Conservation (phyloP, 2,113 vertebrate genomes). For the Panthera tigris region DNA sequence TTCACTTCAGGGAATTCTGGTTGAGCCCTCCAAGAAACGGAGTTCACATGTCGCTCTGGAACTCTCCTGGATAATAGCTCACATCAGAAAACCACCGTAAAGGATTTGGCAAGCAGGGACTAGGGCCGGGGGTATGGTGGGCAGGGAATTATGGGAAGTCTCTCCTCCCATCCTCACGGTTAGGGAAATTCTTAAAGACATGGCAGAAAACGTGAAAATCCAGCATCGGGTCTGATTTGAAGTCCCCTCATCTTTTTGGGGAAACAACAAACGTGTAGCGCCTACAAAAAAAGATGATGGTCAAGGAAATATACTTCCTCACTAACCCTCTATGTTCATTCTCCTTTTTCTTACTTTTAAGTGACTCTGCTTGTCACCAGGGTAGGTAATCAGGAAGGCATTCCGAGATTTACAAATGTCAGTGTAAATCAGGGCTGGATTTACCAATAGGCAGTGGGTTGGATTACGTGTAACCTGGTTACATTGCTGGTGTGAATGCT, state of each 20-base stretch:
- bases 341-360: not conserved
- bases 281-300: not conserved
- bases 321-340: not conserved
- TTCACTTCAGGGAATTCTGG: constrained; percentile 88
- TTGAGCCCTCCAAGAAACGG: constrained; percentile 75
- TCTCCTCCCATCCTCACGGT: not conserved
- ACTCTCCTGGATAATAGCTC: constrained; percentile 81
- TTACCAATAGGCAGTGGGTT: not conserved
- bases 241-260: not conserved
- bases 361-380: not conserved
- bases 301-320: not conserved
- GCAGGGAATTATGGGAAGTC: not conserved
- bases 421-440: not conserved
- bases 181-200: not conserved
- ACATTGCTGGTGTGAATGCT: not conserved
- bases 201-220: not conserved
- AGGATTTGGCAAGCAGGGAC: constrained; percentile 81
- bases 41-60: constrained; percentile 82
- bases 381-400: not conserved
- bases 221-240: not conserved
- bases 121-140: not conserved
- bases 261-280: not conserved
- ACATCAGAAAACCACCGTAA: constrained; percentile 84
- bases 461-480: not conserved
- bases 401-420: not conserved